phyloP scores from a whole-genome alignment of 2,888 invertebrate species.

The Pseudococcus longispinus region DNA sequence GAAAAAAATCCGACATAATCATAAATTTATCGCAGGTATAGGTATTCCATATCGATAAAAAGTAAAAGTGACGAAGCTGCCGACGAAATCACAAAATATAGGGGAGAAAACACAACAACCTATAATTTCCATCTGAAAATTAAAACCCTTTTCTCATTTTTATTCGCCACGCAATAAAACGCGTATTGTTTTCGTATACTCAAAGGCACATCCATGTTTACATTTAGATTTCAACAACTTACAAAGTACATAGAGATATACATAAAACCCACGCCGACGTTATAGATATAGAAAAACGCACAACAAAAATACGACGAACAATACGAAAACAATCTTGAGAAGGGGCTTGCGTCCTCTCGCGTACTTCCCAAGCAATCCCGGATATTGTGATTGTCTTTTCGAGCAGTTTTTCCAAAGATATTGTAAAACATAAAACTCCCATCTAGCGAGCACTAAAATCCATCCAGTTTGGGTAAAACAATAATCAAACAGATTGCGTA shows the following conservation, averaged over 20 bases:
- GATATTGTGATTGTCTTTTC: constrained; percentile 54
- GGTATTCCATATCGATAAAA: not conserved
- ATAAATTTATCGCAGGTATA: not conserved
- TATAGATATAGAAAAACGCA: not conserved
- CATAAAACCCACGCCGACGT: not conserved
- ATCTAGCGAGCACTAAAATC: constrained; percentile 53
- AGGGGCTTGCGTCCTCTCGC: not conserved
- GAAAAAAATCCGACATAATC: not conserved
- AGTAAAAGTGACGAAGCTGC: not conserved
- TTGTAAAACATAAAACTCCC: constrained; percentile 55
- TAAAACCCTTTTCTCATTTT: constrained; percentile 1
- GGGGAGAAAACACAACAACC: not conserved
- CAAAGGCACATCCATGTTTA: constrained; percentile 45
- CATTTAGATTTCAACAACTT: constrained; percentile 52
- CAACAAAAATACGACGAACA: not conserved
- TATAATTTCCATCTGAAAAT: constrained; percentile 8
- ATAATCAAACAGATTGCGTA: constrained; percentile 55
- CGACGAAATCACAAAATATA: not conserved
- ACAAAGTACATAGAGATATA: not conserved
- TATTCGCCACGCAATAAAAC: constrained; percentile 21
- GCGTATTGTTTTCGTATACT: constrained; percentile 15
- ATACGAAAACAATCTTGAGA: constrained; percentile 48
- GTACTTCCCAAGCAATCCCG: constrained; percentile 49
- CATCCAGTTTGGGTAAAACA: constrained; percentile 56
- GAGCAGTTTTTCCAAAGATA: constrained; percentile 51